These are phyloP conservation scores for Etheostoma perlongum DNA, from an alignment of 2,797 vertebrate species.

Conservation along the genomic window DNA sequence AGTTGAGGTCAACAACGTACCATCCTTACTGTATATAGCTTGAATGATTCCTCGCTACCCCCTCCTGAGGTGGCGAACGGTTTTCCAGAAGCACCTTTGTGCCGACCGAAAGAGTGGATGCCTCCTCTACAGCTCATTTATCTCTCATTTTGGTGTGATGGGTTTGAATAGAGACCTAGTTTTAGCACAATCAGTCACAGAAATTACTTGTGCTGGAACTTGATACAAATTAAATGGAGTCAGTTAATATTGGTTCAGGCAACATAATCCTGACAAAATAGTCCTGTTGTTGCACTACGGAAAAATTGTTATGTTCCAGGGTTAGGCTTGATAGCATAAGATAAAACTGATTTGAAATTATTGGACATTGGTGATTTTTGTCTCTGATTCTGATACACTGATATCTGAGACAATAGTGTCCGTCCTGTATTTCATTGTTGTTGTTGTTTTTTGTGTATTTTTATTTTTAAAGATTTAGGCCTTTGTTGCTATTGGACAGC, in stretches of 20 bases:
- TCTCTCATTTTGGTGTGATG: too few species aligned
- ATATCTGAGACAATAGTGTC: constrained; percentile 6
- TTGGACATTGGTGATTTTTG: background rate
- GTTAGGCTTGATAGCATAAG: background rate
- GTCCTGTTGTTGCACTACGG: background rate
- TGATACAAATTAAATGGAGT: background rate
- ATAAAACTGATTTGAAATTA: background rate
- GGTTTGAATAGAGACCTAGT: constrained; percentile 20
- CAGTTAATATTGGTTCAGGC: background rate
- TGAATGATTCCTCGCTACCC: too few species aligned
- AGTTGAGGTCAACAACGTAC: too few species aligned
- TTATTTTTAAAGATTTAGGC: too few species aligned
- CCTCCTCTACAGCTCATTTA: constrained; percentile 56
- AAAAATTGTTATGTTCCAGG: background rate
- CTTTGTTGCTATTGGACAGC: too few species aligned
- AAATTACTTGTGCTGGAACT: constrained; percentile 16
- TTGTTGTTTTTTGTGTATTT: too few species aligned
- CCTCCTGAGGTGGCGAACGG: too few species aligned
- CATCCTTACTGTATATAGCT: too few species aligned
- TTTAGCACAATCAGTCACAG: constrained; percentile 39
- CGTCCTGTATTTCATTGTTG: too few species aligned
- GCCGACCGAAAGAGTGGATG: constrained; percentile 30
- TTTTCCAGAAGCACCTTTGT: too few species aligned
- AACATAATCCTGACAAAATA: background rate
- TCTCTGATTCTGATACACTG: background rate